These are phyloP conservation scores for Pimpla rufipes DNA, from an alignment of 2,888 invertebrate species.

Conservation along the genomic window DNA sequence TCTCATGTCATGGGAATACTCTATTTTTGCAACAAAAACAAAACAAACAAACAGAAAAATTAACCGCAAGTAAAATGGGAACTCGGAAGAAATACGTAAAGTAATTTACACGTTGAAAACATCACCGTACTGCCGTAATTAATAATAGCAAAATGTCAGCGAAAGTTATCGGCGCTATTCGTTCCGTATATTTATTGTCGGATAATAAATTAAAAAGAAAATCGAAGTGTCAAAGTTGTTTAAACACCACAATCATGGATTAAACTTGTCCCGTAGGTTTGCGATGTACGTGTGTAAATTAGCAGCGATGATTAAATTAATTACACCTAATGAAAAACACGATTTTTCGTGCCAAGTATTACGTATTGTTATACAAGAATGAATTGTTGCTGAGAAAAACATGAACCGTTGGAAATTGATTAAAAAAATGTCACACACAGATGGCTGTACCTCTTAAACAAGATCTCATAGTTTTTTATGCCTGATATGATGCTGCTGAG, in stretches of 20 bases:
- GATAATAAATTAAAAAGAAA: conserved; percentile 35
- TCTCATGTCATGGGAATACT: conserved; percentile 33
- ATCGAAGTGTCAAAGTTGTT: conserved; percentile 44
- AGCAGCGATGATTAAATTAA: neutral
- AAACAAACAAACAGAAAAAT: conserved; percentile 37
- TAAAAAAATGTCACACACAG: neutral
- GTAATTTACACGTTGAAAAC: conserved; percentile 56
- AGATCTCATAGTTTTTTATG: conserved; percentile 30
- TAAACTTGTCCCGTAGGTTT: neutral
- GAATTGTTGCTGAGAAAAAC: conserved; percentile 27
- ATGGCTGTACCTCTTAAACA: neutral
- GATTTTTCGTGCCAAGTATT: conserved; percentile 11
- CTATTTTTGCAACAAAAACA: conserved; percentile 62
- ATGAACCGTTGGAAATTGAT: neutral
- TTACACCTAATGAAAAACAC: conserved; percentile 1
- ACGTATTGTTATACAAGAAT: conserved; percentile 21
- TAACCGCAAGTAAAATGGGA: conserved; percentile 8
- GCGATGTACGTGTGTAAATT: conserved; percentile 26
- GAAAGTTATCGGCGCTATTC: conserved; percentile 39
- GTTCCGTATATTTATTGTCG: conserved; percentile 42
- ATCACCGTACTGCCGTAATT: conserved; percentile 63
- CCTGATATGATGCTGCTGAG: conserved; percentile 8
- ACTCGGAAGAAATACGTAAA: conserved; percentile 50
- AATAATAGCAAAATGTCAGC: conserved; percentile 34
- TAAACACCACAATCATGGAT: conserved; percentile 31